Evolutionary conservation across 2,113 vertebrate species (phyloP).

Genomic region (Solea senegalensis): DNA sequence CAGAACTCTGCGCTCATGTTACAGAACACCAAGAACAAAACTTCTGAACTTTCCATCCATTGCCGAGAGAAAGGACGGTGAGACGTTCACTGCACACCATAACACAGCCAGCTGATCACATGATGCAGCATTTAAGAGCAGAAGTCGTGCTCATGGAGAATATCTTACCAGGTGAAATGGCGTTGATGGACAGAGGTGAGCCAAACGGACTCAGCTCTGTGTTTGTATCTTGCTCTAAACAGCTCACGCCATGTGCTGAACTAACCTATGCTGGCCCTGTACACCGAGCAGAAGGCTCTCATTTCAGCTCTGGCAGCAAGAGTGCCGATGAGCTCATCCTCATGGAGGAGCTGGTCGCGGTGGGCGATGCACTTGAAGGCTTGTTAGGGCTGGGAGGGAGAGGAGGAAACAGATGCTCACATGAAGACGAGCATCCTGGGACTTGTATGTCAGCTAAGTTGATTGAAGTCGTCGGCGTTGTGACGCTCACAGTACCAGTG

Average conservation of each 20-base stretch:
- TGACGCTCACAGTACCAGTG: conserved; percentile 37
- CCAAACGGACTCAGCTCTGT: conserved; percentile 30
- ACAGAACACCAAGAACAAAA: conserved; percentile 60
- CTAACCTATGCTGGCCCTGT: conserved; percentile 72
- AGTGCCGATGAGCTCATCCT: conserved; percentile 79
- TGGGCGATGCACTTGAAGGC: conserved; percentile 67
- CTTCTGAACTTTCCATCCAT: conserved; percentile 49
- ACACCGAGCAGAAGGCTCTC: conserved; percentile 74
- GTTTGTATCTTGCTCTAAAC: conserved; percentile 61
- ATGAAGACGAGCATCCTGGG: conserved; percentile 57
- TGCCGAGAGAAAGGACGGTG: neutral
- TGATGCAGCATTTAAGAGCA: conserved; percentile 12
- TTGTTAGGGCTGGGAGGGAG: conserved; percentile 41
- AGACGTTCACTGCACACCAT: neutral
- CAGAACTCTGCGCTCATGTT: conserved; percentile 52
- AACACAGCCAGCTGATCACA: conserved; percentile 19
- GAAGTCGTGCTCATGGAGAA: conserved; percentile 18
- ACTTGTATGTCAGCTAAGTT: conserved; percentile 45
- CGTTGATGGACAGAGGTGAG: conserved; percentile 23
- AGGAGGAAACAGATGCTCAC: conserved; percentile 71
- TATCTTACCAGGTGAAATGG: conserved; percentile 21
- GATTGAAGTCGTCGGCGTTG: conserved; percentile 54
- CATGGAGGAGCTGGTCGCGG: conserved; percentile 68
- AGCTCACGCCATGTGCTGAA: conserved; percentile 74
- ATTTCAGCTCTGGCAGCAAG: conserved; percentile 76